Evolutionary conservation across 2,797 vertebrate genomes (phyloP), one percentile per base, ranked within the genome.

Genomic region (Phoebastria nigripes): DNA sequence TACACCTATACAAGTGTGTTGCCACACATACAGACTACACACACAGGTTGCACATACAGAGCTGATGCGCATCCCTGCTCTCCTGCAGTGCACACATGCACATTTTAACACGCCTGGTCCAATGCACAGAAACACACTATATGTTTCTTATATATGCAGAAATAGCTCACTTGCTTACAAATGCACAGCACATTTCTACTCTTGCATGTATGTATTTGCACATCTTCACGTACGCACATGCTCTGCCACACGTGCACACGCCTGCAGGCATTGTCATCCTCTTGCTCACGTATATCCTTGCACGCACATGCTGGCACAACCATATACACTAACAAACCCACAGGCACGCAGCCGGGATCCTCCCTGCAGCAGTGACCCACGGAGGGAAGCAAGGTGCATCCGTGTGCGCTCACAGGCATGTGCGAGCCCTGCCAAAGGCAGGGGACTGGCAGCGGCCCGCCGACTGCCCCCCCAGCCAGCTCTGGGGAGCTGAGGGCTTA

Each of bases 181-280:
- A 9, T 0, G 8, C 54, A 3, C 31, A 3, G 55, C 51, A 7
- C 15, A 2, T 15, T 25, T 6, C 3, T 2, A 12, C 67, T 22
- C 28, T 31, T 3, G 22, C 28, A 3, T 1, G 65, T 7, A 14
- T 2, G 1, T 3, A 3, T 33, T 29, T 22, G 52, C n/a, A 5
- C 0, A 0, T 7, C 12, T 9, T 4, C 24, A 0, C 3, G 2
- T 12, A 12, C 37, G 6, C n/a, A 0, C n/a, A 2, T 0, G 62
- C 58, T 63, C 39, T 22, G 79, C 51, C 90, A 33, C 31, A 0
- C 2, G 12, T 8, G 19, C 33, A 7, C 39, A 5, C 4, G 6
- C 87, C 63, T 3, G 79, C 24, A 25, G 71, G 71, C 55, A 11
- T 63, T 2, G 2, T 10, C 8, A 1, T 44, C 78, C 46, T 8